Percentiles rank a stretch among this genome's conserved stretches.
These are phyloP conservation scores for Willowsia nigromaculata DNA, from an alignment of 2,888 invertebrate genomes.

Conservation along the genomic window DNA sequence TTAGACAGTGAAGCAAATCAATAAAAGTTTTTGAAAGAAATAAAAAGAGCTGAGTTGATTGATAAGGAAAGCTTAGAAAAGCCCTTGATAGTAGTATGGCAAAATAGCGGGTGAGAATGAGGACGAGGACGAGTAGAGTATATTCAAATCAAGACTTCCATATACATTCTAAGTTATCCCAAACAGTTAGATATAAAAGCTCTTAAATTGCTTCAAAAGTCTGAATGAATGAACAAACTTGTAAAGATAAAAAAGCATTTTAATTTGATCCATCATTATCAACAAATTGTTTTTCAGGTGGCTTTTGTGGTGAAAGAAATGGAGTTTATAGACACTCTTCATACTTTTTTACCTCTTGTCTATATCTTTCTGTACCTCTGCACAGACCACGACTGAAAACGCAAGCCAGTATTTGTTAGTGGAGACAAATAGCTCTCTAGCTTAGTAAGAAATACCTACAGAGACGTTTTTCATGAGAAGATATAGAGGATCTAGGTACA, in stretches of 20 bases:
- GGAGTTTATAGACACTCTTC: not conserved
- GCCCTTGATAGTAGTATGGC: too few relatives aligned
- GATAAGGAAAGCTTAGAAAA: not conserved
- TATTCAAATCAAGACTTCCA: not conserved
- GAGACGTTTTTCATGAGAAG: too few relatives aligned
- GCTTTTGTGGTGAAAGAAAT: conserved; percentile 4
- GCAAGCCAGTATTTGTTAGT: too few relatives aligned
- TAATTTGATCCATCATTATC: not conserved
- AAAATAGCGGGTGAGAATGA: not conserved
- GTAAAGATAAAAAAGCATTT: not conserved
- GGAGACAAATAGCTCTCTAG: too few relatives aligned
- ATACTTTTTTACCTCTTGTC: not conserved
- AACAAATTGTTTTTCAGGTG: not conserved
- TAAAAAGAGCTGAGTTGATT: not conserved
- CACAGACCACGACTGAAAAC: not conserved
- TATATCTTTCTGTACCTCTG: not conserved
- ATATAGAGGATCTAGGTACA: too few relatives aligned
- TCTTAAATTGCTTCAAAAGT: not conserved
- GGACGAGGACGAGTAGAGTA: not conserved
- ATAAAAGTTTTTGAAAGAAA: not conserved
- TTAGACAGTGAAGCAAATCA: not conserved
- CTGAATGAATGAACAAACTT: not conserved
- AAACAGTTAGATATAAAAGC: not conserved
- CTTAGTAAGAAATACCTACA: too few relatives aligned
- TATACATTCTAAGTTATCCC: not conserved